Base-by-base conservation (phyloP, 2,888 invertebrate genomes). In the Cyrtodaria siliqua region DNA sequence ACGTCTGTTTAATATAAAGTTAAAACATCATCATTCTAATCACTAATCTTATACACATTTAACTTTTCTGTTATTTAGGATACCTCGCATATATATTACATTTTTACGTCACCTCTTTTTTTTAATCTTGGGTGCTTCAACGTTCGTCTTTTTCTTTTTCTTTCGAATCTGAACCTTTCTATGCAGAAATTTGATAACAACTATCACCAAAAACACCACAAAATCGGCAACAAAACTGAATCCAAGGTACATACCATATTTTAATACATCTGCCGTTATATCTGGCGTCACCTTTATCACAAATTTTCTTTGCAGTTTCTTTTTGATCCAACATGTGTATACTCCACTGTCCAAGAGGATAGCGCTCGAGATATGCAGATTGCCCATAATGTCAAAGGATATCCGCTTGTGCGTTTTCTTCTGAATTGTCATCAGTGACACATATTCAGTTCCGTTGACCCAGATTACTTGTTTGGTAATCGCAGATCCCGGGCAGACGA, bases 271-370 rank as follows among this genome's bases (percentile, higher is more conserved):
- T 12, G 50, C 53, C 1, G 47, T 40, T 23, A 42, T 40, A 29
- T 66, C 62, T 16, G 53, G 59, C 18, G 18, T 49, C 6, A 80
- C 73, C 3, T 27, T 56, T 1, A 80, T 56, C 1, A 53, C 49
- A 26, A 59, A 80, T 42, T 55, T 67, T 18, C 49, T 47, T 29
- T 60, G 73, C 27, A 73, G 18, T 50, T 74, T 63, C 49, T 70
- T 66, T 38, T 67, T 62, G 2, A 74, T 38, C 80, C 80, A 80
- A 23, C 80, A 80, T 6, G 80, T 55, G 44, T 80, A 80, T 6
- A 56, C 64, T 0, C 76, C 80, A 26, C 29, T 60, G 29, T 80
- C 80, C 0, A 24, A 1, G 3, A 47, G 1, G 4, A 12, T 23
- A 0, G 55, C 57, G 16, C 23, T n/a, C 18, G 53, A 44, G 40